Percentiles rank a stretch among this genome's conserved stretches.
Conservation (phyloP, 2,888 invertebrate genomes). For the Heliconius ethilla region DNA sequence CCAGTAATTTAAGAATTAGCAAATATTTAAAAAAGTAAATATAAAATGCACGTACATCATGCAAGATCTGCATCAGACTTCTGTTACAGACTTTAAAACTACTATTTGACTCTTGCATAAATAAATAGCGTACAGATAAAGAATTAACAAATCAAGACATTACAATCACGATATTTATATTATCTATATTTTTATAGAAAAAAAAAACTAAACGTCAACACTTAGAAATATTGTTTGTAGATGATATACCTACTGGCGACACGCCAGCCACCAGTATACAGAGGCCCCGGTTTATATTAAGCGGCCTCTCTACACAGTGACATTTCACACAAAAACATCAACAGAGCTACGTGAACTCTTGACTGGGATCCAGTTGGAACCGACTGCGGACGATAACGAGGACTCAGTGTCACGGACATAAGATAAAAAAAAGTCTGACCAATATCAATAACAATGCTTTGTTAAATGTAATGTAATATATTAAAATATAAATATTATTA, state of each 20-base stretch:
- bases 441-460: not conserved
- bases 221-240: conserved; percentile 31
- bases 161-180: conserved; percentile 13
- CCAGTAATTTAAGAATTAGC: too few species aligned
- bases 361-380: conserved; percentile 53
- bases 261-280: conserved; percentile 67
- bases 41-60: too few species aligned
- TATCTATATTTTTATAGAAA: conserved; percentile 6
- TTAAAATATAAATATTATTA: not conserved
- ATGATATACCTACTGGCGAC: conserved; percentile 57
- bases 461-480: not conserved
- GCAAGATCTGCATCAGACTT: not conserved
- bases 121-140: not conserved
- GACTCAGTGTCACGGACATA: conserved; percentile 58
- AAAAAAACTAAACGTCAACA: conserved; percentile 34
- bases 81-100: not conserved
- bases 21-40: too few species aligned
- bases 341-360: conserved; percentile 45
- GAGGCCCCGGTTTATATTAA: conserved; percentile 46
- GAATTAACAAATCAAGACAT: not conserved
- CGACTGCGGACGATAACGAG: conserved; percentile 51
- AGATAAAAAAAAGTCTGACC: conserved; percentile 52
- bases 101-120: not conserved
- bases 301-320: conserved; percentile 39
- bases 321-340: conserved; percentile 50